Evolutionary conservation across 2,888 invertebrate species (phyloP).

Genomic region (Cosmia trapezina): DNA sequence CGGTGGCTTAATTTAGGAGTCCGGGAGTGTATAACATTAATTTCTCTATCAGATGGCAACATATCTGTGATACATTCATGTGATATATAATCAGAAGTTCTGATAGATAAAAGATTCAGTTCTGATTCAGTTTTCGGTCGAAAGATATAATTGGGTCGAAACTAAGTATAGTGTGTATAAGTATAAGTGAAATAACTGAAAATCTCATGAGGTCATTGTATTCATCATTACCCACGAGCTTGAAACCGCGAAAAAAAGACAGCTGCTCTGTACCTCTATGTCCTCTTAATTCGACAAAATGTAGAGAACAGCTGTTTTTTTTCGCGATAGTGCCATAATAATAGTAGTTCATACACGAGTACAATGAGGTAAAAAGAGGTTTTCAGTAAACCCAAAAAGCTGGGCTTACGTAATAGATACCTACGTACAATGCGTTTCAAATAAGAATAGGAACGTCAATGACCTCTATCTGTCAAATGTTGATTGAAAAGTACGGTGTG

Average conservation of each 20-base stretch:
- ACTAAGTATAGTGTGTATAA: too few relatives aligned
- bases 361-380: too few relatives aligned
- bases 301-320: not conserved
- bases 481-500: too few relatives aligned
- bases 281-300: not conserved
- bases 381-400: not conserved
- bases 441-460: too few relatives aligned
- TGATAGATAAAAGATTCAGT: too few relatives aligned
- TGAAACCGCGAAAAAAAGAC: not conserved
- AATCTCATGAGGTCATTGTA: not conserved
- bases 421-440: too few relatives aligned
- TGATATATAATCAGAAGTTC: not conserved
- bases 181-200: not conserved
- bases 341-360: not conserved
- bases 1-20: too few relatives aligned
- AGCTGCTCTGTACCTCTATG: not conserved
- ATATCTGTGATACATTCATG: too few relatives aligned
- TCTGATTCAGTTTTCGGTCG: not conserved
- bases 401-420: not conserved
- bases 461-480: too few relatives aligned
- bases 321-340: too few relatives aligned
- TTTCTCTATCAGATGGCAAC: not conserved
- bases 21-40: too few relatives aligned
- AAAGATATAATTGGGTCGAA: too few relatives aligned
- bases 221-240: not conserved